phyloP scores from a whole-genome alignment of 2,888 invertebrate species.

The Lepidochitona cinerea region DNA sequence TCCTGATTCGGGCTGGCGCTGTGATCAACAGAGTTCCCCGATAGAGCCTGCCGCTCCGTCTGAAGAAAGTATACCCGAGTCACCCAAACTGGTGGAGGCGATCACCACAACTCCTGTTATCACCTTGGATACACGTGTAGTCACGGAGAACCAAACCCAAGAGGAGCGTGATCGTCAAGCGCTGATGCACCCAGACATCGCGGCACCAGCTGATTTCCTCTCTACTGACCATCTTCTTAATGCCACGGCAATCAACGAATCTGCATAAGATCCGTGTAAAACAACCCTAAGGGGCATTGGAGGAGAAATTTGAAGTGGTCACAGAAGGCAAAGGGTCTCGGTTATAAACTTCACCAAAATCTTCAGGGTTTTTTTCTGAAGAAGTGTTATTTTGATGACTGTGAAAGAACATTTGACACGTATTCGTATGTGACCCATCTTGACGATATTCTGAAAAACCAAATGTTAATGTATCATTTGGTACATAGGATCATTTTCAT shows the following conservation, averaged over 20 bases:
- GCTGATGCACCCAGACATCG: constrained; percentile 43
- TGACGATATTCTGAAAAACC: too few relatives aligned
- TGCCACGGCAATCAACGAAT: constrained; percentile 32
- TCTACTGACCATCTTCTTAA: constrained; percentile 18
- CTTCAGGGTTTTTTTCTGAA: too few relatives aligned
- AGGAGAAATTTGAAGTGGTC: too few relatives aligned
- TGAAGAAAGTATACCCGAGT: not conserved
- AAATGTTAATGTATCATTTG: too few relatives aligned
- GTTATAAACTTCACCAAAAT: too few relatives aligned
- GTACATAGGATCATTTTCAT: too few relatives aligned
- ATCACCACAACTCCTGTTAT: not conserved
- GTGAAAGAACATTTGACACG: too few relatives aligned
- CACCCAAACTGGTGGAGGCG: not conserved
- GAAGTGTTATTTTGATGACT: too few relatives aligned
- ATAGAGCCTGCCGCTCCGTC: not conserved
- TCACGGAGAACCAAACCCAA: constrained; percentile 12
- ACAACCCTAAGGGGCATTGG: too few relatives aligned
- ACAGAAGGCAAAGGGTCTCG: too few relatives aligned
- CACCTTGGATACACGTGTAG: constrained; percentile 6
- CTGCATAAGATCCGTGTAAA: constrained; percentile 7
- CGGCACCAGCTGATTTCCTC: constrained; percentile 23
- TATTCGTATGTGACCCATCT: too few relatives aligned
- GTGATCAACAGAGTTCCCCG: constrained; percentile 11
- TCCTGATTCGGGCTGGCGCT: constrained; percentile 21
- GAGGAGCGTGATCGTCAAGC: constrained; percentile 29